phyloP scores from a whole-genome alignment of 1,140 invertebrate species.

The Neodiprion lecontei region DNA sequence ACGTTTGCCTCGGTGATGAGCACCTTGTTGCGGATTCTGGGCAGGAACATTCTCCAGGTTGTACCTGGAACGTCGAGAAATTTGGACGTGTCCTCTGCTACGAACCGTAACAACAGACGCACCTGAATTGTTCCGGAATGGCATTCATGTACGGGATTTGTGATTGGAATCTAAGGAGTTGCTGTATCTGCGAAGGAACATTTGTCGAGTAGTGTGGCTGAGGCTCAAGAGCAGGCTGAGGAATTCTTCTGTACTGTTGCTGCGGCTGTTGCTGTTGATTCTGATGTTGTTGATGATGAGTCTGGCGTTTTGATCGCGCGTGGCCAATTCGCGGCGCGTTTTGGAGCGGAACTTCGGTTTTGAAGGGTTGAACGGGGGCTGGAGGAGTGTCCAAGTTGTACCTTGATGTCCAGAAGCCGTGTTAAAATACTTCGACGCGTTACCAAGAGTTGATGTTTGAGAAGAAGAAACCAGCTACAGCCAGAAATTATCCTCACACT shows the following conservation, averaged over 20 bases:
- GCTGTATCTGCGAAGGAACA: constrained; percentile 52
- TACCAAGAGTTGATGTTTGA: background rate
- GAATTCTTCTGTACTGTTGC: background rate
- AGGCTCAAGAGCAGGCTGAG: background rate
- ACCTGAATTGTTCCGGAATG: constrained; percentile 58
- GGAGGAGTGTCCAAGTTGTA: constrained; percentile 5
- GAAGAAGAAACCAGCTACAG: background rate
- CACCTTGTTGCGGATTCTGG: background rate
- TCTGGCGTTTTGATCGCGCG: constrained; percentile 7
- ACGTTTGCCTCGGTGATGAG: constrained; percentile 23
- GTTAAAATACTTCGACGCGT: no score
- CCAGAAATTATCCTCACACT: background rate
- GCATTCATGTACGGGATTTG: constrained; percentile 56
- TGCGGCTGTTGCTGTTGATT: constrained; percentile 9
- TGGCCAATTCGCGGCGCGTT: background rate
- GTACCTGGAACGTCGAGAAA: background rate
- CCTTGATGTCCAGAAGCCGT: background rate
- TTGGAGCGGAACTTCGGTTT: background rate
- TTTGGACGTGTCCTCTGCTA: no score
- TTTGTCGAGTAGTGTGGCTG: constrained; percentile 26
- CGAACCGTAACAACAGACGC: background rate
- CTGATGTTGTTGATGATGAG: constrained; percentile 18
- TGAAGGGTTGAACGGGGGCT: background rate
- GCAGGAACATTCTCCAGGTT: background rate
- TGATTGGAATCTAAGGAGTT: constrained; percentile 53